A percentile compares a stretch with the other conserved stretches of the same genome.
These are phyloP conservation scores for Idaea aversata DNA, from an alignment of 2,888 invertebrate species.

Conservation along the genomic window DNA sequence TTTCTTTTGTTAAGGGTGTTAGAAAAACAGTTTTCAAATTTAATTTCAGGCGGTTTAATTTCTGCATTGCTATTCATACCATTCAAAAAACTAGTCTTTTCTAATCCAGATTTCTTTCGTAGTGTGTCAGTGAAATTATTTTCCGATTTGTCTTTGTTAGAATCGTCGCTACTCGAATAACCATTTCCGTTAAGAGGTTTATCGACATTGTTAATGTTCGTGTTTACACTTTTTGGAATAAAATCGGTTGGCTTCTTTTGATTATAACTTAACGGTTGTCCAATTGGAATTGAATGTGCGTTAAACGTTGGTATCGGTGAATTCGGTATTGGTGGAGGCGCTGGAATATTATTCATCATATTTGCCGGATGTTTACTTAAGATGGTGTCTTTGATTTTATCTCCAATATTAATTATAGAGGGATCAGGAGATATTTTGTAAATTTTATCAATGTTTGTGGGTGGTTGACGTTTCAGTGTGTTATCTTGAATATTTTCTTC, in stretches of 20 bases:
- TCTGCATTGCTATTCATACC: constrained; percentile 49
- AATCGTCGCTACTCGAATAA: constrained; percentile 53
- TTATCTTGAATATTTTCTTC: constrained; percentile 59
- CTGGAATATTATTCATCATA: constrained; percentile 39
- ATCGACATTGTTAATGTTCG: constrained; percentile 42
- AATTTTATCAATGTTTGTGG: constrained; percentile 54
- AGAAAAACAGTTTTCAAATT: constrained; percentile 53
- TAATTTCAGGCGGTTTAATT: constrained; percentile 44
- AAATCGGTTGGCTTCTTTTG: constrained; percentile 46
- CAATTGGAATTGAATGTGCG: constrained; percentile 49
- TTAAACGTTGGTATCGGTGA: constrained; percentile 65
- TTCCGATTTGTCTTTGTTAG: constrained; percentile 56
- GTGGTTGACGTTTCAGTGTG: constrained; percentile 50
- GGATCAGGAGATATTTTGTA: constrained; percentile 52
- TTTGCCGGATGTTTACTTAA: constrained; percentile 54
- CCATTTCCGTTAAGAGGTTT: constrained; percentile 51
- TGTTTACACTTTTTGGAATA: constrained; percentile 41
- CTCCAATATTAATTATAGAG: constrained; percentile 52
- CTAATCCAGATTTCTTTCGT: constrained; percentile 47
- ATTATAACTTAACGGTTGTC: constrained; percentile 33
- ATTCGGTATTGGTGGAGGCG: constrained; percentile 67
- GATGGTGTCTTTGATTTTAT: constrained; percentile 62
- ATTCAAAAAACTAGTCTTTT: constrained; percentile 54
- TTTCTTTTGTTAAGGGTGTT: constrained; percentile 67
- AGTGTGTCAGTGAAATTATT: constrained; percentile 48